Evolutionary conservation across 2,797 vertebrate genomes (phyloP), one percentile per base, ranked within the genome.

Genomic region (Eulemur albifrons): DNA sequence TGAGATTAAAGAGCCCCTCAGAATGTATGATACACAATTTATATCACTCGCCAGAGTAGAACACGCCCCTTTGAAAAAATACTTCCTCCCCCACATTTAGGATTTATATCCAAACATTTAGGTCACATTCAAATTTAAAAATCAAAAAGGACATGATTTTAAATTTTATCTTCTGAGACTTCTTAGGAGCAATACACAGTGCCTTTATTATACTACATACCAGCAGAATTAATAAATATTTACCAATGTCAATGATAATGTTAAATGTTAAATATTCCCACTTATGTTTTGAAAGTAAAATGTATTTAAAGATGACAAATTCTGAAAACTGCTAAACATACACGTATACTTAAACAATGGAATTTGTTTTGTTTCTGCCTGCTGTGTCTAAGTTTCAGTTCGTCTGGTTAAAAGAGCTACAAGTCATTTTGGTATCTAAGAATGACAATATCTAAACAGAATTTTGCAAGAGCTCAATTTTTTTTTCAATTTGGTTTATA

Each of bases 281-380:
- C 5, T 94, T 87, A 81, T 1, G 1, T 67, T 96, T 93, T 93
- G 84, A 90, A 92, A 92, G 38, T 87, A 93, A 91, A 86, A 72
- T 48, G 3, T 52, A 82, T 88, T 92, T 77, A 79, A 86, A 96
- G 57, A 69, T 5, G 54, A 35, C 0, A 72, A 25, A 87, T 81
- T 88, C 57, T 92, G 38, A 32, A 83, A 89, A 85, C 54, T 84
- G 21, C 35, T 76, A 59, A 54, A 80, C 30, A 77, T 2, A 72
- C 2, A 72, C 1, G 38, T 20, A 75, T 10, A 50, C 30, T 61
- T 81, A 75, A 77, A 65, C 30, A 59, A 79, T 35, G 13, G 40
- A 52, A 82, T 75, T 6, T 75, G 48, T 69, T 91, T 88, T 45
- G n/a, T 67, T 57, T 93, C 65, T 85, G 30, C 14, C 48, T 48